These are phyloP conservation scores for Labeo calbasu DNA, from an alignment of 2,797 vertebrate genomes.

Conservation along the genomic window DNA sequence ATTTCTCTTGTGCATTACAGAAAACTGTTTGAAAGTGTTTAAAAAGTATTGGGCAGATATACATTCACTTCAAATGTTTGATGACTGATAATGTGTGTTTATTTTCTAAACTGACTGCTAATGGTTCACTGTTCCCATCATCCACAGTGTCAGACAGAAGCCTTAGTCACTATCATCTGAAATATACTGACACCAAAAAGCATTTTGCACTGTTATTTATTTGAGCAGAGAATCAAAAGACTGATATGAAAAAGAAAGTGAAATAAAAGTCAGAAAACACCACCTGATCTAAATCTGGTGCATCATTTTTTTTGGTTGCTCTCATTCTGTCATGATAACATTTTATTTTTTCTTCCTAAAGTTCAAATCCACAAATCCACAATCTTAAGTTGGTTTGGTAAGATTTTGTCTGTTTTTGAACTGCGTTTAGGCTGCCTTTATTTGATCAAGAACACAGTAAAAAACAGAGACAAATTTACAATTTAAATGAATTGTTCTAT, in stretches of 20 bases:
- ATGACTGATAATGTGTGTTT: conserved; percentile 7
- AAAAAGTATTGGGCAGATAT: not conserved
- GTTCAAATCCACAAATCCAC: not conserved
- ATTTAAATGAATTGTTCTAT: not conserved
- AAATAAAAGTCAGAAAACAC: conserved; percentile 33
- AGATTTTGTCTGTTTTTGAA: too few relatives aligned
- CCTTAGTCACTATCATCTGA: conserved; percentile 49
- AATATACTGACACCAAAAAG: conserved; percentile 49
- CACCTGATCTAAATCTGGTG: not conserved
- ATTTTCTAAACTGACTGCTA: conserved; percentile 22
- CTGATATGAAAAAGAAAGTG: conserved; percentile 1
- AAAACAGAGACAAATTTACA: not conserved
- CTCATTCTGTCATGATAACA: not conserved
- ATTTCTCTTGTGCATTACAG: not conserved
- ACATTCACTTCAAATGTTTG: not conserved
- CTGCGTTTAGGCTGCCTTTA: not conserved
- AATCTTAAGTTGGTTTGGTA: not conserved
- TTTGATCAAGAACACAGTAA: not conserved
- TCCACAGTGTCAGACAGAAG: conserved; percentile 41
- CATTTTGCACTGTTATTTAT: conserved; percentile 57
- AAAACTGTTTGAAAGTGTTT: conserved; percentile 4
- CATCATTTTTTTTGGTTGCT: not conserved
- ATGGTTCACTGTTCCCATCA: conserved; percentile 29
- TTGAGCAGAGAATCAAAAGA: conserved; percentile 32
- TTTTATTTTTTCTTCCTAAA: not conserved